Evolutionary conservation across 2,797 vertebrate genomes (phyloP).

Genomic region (Myripristis jacobus): DNA sequence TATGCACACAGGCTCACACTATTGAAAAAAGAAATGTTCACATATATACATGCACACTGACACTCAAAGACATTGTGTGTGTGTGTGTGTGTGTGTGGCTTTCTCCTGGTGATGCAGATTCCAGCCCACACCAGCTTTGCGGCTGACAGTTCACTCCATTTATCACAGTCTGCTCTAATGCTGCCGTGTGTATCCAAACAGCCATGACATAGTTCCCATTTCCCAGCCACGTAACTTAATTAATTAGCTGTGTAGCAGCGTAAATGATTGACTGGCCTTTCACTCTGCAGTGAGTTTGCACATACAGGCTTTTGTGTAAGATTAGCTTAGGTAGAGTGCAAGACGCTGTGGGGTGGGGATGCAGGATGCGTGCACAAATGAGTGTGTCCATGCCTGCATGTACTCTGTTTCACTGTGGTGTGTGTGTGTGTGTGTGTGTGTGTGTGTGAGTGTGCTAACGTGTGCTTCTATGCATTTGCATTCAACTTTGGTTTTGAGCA

Average conservation of each 20-base stretch:
- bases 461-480: not conserved
- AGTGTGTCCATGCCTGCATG: not conserved
- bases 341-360: not conserved
- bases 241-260: slow-evolving; percentile 62
- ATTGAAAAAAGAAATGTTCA: not conserved
- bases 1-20: no score
- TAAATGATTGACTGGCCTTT: slow-evolving; percentile 77
- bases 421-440: slow-evolving; percentile 6
- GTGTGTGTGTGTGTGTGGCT: not conserved
- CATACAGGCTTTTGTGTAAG: slow-evolving; percentile 6
- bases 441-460: no score
- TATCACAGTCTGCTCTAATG: slow-evolving; percentile 59
- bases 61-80: slow-evolving; percentile 1
- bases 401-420: not conserved
- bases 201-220: slow-evolving; percentile 57
- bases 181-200: slow-evolving; percentile 49
- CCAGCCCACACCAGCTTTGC: slow-evolving; percentile 26
- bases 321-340: slow-evolving; percentile 9
- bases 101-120: slow-evolving; percentile 28
- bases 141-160: slow-evolving; percentile 51
- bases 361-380: no score
- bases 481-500: not conserved
- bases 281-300: slow-evolving; percentile 63
- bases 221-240: slow-evolving; percentile 73
- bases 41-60: slow-evolving; percentile 2